Evolutionary conservation across 2,797 vertebrate species (phyloP).

Genomic region (Sebastes flavidus): DNA sequence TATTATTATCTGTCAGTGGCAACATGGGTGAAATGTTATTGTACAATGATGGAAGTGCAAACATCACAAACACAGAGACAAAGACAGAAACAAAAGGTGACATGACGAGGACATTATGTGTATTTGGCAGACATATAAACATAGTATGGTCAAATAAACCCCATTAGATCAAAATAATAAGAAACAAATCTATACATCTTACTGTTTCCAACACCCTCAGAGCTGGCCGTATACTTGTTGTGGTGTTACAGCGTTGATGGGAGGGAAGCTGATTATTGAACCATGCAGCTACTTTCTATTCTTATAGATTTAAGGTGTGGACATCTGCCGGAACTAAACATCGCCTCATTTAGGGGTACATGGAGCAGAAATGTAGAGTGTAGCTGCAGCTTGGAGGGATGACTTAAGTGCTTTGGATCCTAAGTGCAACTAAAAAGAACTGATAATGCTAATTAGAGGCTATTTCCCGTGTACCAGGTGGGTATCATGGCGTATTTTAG

Average conservation of each 20-base stretch:
- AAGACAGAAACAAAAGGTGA: background rate
- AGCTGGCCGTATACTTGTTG: background rate
- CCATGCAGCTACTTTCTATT: background rate
- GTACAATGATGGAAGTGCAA: background rate
- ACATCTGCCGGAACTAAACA: background rate
- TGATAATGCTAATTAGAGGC: background rate
- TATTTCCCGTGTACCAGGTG: background rate
- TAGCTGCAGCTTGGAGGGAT: conserved; percentile 13
- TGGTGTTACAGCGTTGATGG: background rate
- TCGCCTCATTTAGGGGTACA: background rate
- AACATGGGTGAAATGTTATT: too few species aligned
- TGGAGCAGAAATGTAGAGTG: background rate
- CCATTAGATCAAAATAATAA: background rate
- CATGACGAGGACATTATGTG: background rate
- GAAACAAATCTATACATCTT: conserved; percentile 13
- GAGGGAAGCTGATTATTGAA: background rate
- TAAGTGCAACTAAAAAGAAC: conserved; percentile 20
- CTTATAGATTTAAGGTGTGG: background rate
- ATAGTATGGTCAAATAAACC: background rate
- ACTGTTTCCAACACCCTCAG: background rate
- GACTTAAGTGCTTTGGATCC: conserved; percentile 39
- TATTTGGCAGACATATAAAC: conserved; percentile 36
- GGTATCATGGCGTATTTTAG: background rate
- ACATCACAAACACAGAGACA: background rate
- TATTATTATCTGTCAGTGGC: background rate